Percentiles rank a stretch among this genome's conserved stretches.
phyloP scores from a whole-genome alignment of 2,113 vertebrate genomes.

The Pithys albifrons region DNA sequence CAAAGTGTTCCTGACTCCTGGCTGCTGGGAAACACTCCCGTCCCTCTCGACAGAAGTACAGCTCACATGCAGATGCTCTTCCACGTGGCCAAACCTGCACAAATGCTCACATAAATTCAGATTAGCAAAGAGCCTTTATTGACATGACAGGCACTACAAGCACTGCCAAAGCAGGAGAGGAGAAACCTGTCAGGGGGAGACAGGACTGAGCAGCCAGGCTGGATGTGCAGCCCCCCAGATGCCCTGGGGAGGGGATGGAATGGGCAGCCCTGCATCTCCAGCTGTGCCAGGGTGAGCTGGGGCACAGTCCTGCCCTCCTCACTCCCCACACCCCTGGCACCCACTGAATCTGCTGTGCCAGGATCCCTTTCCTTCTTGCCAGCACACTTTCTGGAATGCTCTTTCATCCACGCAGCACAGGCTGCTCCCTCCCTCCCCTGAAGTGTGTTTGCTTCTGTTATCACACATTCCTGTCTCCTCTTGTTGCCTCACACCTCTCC shows the following conservation, averaged over 20 bases:
- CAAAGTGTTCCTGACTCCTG: neutral
- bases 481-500: neutral
- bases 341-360: neutral
- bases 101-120: conserved; percentile 26
- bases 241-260: neutral
- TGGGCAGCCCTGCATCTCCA: neutral
- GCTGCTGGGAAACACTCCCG: neutral
- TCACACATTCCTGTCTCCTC: neutral
- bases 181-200: conserved; percentile 38
- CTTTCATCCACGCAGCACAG: neutral
- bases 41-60: neutral
- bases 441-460: neutral
- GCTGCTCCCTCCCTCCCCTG: conserved; percentile 3
- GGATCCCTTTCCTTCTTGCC: neutral
- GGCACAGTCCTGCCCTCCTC: neutral
- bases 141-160: neutral
- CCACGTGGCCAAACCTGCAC: conserved; percentile 7
- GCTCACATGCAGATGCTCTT: neutral
- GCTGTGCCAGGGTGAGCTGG: neutral
- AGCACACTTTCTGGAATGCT: neutral
- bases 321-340: neutral
- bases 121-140: neutral
- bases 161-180: neutral
- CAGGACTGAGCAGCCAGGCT: neutral
- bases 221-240: neutral